Base-by-base conservation (phyloP, 30 jellyfish, hydroid and myxozoan genomes). In the Hydractinia echinata region DNA sequence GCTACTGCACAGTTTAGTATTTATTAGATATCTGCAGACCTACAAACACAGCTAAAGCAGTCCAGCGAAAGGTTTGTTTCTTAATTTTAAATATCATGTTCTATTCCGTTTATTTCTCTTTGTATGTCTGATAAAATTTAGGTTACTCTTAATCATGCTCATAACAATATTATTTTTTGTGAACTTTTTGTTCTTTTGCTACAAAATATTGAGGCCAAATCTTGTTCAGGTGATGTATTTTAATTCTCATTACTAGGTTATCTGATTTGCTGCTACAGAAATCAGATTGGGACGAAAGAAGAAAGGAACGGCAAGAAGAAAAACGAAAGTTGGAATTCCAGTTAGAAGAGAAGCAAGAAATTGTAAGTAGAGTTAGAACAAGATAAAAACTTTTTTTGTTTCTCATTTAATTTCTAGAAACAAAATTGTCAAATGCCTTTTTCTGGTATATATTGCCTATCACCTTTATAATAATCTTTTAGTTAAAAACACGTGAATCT, bases 31-130 rank as follows among this genome's bases (percentile, higher is more conserved):
- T 92, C 95, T 21, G 91, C 95, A 54, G 97, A 85, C 69, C 68
- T 84, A 4, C 93, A 89, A 62, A 80, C 76, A 18, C 97, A 89
- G 79, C 78, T 89, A 81, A 89, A 82, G 67, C 91, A 89, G 15
- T 79, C 95, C 50, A 89, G 72, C 88, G 95, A 85, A 74, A 84
- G 97, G 97, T 89, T 19, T 5, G 73, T 10, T 11, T 77, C 0
- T 10, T 39, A 18, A 5, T 56, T 4, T n/a, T 2, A 50, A 21
- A 73, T 13, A 1, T 13, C 14, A 53, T 8, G 14, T 48, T 61
- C 51, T 0, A 48, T 30, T 30, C 44, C 44, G 1, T 30, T 30
- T 30, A n/a, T 30, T 30, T 1, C 2, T 30, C 44, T 30, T 30
- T 30, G 44, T 30, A 30, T 30, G 44, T 30, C 44, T 30, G 44